These are phyloP conservation scores for Tanytarsus gracilentus DNA, from an alignment of 2,888 invertebrate genomes.

Conservation along the genomic window DNA sequence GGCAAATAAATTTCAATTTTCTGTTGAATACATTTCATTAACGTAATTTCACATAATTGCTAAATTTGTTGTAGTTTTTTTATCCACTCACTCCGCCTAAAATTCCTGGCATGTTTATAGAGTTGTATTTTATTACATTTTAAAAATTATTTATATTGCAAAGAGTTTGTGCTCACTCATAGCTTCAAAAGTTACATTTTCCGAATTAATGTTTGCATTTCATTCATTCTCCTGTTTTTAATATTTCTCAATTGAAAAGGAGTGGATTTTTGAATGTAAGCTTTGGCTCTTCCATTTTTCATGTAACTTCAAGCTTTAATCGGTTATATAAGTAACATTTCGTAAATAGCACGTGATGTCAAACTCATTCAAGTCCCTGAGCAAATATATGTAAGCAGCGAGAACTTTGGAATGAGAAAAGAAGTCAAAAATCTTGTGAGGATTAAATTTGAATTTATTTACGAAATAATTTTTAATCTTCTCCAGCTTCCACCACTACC, in stretches of 20 bases:
- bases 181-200: background rate
- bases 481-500: background rate
- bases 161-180: background rate
- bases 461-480: conserved; percentile 10
- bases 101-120: no score
- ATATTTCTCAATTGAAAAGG: background rate
- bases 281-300: no score
- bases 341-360: no score
- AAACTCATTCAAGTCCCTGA: no score
- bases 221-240: background rate
- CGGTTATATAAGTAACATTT: no score
- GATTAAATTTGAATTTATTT: conserved; percentile 8
- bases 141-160: no score
- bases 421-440: background rate
- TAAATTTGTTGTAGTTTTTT: conserved; percentile 5
- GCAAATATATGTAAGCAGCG: no score
- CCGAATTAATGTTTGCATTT: background rate
- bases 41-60: conserved; percentile 11
- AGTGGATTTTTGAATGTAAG: background rate
- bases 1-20: conserved; percentile 21
- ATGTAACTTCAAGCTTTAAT: no score
- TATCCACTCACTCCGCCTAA: background rate
- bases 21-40: conserved; percentile 20
- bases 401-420: no score
- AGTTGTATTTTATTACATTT: no score